These are phyloP conservation scores for Actinostola sp. DNA, from an alignment of 92 coral and sea anemone species.

Conservation along the genomic window DNA sequence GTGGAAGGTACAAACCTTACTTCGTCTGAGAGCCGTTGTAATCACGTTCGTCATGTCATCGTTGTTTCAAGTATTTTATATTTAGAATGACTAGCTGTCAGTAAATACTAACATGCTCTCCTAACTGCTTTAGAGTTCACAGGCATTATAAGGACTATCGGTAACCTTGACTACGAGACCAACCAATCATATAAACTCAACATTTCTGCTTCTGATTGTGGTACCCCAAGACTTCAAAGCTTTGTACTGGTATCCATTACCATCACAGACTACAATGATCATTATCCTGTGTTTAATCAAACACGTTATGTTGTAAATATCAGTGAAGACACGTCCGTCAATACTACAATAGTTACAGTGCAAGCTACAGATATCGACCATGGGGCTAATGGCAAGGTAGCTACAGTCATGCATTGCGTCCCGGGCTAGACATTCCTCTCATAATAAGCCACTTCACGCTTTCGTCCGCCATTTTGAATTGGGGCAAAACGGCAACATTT, in stretches of 20 bases:
- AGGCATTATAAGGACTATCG: slow-evolving; percentile 54
- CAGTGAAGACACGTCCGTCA: slow-evolving; percentile 60
- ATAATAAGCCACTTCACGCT: too few species aligned
- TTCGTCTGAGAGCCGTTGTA: too few species aligned
- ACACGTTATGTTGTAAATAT: slow-evolving; percentile 46
- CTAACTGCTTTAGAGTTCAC: slow-evolving; percentile 43
- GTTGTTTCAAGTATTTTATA: too few species aligned
- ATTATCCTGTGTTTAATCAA: slow-evolving; percentile 62
- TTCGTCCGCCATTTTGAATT: too few species aligned
- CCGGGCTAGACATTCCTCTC: neutral
- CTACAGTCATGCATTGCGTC: neutral
- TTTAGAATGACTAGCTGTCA: too few species aligned
- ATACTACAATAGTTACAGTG: slow-evolving; percentile 54
- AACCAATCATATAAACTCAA: slow-evolving; percentile 51
- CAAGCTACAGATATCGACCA: slow-evolving; percentile 83
- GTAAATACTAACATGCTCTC: neutral
- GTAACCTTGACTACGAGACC: slow-evolving; percentile 72
- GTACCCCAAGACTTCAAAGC: slow-evolving; percentile 44
- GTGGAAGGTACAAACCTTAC: slow-evolving; percentile 35
- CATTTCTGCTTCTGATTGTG: slow-evolving; percentile 66
- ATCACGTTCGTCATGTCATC: too few species aligned
- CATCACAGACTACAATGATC: slow-evolving; percentile 65
- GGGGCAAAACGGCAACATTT: too few species aligned
- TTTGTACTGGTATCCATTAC: slow-evolving; percentile 39
- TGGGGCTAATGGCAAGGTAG: slow-evolving; percentile 56